Conservation (phyloP, 1,140 invertebrate genomes). For the Sinella curviseta region DNA sequence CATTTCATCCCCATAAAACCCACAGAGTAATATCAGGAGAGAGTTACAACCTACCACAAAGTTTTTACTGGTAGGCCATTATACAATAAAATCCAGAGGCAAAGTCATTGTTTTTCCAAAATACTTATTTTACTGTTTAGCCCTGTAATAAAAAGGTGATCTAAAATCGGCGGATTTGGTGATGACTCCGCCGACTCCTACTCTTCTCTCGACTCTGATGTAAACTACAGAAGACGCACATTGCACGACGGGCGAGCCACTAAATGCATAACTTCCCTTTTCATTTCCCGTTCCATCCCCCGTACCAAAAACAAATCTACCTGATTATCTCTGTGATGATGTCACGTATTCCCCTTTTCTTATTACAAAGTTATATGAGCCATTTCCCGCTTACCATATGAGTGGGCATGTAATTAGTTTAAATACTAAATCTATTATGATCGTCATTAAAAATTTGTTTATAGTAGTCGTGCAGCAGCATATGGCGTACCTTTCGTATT, state of each 20-base stretch:
- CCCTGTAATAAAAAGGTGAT: background rate
- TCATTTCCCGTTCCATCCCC: too few species aligned
- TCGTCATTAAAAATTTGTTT: background rate
- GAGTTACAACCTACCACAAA: slow-evolving; percentile 4
- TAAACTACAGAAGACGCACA: background rate
- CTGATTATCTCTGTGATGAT: background rate
- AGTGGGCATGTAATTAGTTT: background rate
- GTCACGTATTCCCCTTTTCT: background rate
- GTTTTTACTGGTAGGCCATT: background rate
- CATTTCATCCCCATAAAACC: too few species aligned
- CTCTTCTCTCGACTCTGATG: too few species aligned
- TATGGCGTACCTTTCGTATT: too few species aligned
- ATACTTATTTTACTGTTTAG: background rate
- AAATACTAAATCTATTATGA: background rate
- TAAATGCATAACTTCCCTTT: too few species aligned
- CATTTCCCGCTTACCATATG: background rate
- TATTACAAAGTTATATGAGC: background rate
- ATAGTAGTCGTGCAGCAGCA: too few species aligned
- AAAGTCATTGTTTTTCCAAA: slow-evolving; percentile 9
- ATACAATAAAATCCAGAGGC: background rate
- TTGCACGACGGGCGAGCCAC: too few species aligned
- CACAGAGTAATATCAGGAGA: background rate
- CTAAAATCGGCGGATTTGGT: background rate
- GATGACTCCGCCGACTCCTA: background rate
- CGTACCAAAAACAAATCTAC: too few species aligned